Percentiles rank a stretch among this genome's conserved stretches.
Evolutionary conservation across 2,888 invertebrate species (phyloP).

Genomic region (Tenthredo distinguenda): DNA sequence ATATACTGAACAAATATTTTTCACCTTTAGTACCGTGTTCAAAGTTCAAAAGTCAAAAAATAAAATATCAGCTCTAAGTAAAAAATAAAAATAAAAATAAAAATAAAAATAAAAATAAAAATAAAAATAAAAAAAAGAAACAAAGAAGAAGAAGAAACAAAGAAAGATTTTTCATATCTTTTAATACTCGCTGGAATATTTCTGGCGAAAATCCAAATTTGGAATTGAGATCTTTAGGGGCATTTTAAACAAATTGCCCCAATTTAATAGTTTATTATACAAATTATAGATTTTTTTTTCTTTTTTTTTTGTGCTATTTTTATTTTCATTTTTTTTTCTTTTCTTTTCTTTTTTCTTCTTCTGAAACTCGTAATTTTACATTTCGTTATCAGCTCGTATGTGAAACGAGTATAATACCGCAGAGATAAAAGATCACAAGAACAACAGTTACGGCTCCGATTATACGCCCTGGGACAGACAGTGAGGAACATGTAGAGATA

Average conservation of each 20-base stretch:
- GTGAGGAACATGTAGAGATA: slow-evolving; percentile 24
- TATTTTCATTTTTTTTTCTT: not conserved
- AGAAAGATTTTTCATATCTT: slow-evolving; percentile 14
- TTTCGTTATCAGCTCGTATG: slow-evolving; percentile 6
- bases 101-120: slow-evolving; percentile 12
- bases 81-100: not conserved
- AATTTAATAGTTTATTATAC: slow-evolving; percentile 32
- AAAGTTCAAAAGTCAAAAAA: slow-evolving; percentile 13
- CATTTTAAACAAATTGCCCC: slow-evolving; percentile 22
- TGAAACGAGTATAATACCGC: slow-evolving; percentile 28
- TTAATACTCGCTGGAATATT: slow-evolving; percentile 38
- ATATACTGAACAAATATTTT: slow-evolving; percentile 34
- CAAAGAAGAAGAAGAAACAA: not conserved
- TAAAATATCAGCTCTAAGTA: slow-evolving; percentile 25
- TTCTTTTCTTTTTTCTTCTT: not conserved
- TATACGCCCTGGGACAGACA: slow-evolving; percentile 32
- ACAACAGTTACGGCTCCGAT: slow-evolving; percentile 45
- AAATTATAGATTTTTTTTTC: slow-evolving; percentile 1
- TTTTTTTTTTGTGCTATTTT: not conserved
- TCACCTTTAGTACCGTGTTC: not conserved
- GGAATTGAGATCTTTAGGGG: slow-evolving; percentile 52
- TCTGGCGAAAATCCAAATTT: slow-evolving; percentile 43
- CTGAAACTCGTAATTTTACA: slow-evolving; percentile 4
- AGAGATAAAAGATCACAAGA: slow-evolving; percentile 23
- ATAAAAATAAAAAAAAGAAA: slow-evolving; percentile 23